Conservation (phyloP, 1,140 invertebrate genomes). For the Yoshiicerus persimilis region DNA sequence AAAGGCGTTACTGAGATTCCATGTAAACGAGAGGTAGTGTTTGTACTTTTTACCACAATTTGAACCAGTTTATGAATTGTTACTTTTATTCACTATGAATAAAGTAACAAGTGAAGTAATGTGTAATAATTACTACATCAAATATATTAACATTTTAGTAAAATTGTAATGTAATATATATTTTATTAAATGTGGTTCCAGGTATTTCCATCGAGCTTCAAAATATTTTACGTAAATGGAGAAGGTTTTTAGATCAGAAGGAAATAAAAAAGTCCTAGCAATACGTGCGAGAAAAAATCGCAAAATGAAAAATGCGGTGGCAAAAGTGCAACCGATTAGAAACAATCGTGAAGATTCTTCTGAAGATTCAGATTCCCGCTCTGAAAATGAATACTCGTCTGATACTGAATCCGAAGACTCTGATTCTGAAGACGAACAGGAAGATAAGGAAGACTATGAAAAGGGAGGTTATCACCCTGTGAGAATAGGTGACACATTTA, state of each 20-base stretch:
- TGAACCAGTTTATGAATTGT: too few relatives aligned
- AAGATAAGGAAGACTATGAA: slow-evolving; percentile 89
- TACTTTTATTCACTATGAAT: too few relatives aligned
- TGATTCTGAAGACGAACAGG: slow-evolving; percentile 82
- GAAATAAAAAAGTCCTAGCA: not conserved
- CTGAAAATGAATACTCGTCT: not conserved
- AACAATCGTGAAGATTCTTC: not conserved
- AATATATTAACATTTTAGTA: too few relatives aligned
- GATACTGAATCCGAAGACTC: slow-evolving; percentile 49
- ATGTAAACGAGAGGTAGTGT: too few relatives aligned
- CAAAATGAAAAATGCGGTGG: not conserved
- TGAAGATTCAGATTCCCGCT: not conserved
- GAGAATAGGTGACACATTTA: slow-evolving; percentile 92
- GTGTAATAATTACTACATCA: too few relatives aligned
- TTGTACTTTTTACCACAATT: too few relatives aligned
- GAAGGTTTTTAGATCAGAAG: not conserved
- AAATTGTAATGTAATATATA: too few relatives aligned
- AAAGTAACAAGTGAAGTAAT: too few relatives aligned
- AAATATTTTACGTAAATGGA: not conserved
- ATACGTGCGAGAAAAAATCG: not conserved
- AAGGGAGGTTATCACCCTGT: slow-evolving; percentile 96
- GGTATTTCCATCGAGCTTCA: too few relatives aligned
- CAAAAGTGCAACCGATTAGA: not conserved
- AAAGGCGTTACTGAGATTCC: too few relatives aligned
- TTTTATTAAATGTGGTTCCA: too few relatives aligned